These are phyloP conservation scores for Suillia variegata DNA, from an alignment of 2,888 invertebrate genomes.

Conservation along the genomic window DNA sequence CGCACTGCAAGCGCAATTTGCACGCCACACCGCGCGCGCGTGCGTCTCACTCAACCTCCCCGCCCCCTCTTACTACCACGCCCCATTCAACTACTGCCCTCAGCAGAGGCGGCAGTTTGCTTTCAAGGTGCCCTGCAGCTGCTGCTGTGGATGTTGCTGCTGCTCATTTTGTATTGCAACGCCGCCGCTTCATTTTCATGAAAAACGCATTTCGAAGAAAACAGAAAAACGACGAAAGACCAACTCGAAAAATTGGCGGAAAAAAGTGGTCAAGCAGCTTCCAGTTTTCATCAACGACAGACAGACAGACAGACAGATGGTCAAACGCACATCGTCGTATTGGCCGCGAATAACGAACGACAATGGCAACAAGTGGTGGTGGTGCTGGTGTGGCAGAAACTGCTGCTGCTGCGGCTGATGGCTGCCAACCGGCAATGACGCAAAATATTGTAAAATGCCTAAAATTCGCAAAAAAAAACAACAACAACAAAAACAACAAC, in stretches of 20 bases:
- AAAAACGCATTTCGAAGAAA: slow-evolving; percentile 19
- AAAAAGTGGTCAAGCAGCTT: slow-evolving; percentile 42
- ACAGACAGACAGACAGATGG: too few relatives aligned
- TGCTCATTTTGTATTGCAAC: neutral
- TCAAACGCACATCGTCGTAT: slow-evolving; percentile 27
- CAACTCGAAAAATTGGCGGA: slow-evolving; percentile 13
- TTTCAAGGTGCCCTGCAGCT: neutral
- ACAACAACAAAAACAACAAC: too few relatives aligned
- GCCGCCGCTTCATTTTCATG: slow-evolving; percentile 11
- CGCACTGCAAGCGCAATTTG: slow-evolving; percentile 12
- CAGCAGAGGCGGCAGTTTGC: slow-evolving; percentile 17
- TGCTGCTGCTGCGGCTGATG: neutral
- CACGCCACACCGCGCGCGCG: slow-evolving; percentile 6
- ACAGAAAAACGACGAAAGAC: slow-evolving; percentile 7
- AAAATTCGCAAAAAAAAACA: too few relatives aligned
- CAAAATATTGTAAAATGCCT: too few relatives aligned
- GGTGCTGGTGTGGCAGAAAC: neutral
- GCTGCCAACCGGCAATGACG: neutral
- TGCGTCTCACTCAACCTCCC: neutral
- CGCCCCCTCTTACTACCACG: slow-evolving; percentile 17
- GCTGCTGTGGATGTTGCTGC: neutral
- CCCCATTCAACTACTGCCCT: slow-evolving; percentile 28
- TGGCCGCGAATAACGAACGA: slow-evolving; percentile 4
- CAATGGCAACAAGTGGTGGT: neutral
- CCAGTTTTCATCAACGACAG: slow-evolving; percentile 42